A percentile compares a stretch with the other conserved stretches of the same genome.
These are phyloP conservation scores for Oophaga pumilio DNA, from an alignment of 2,113 vertebrate species.

Conservation along the genomic window DNA sequence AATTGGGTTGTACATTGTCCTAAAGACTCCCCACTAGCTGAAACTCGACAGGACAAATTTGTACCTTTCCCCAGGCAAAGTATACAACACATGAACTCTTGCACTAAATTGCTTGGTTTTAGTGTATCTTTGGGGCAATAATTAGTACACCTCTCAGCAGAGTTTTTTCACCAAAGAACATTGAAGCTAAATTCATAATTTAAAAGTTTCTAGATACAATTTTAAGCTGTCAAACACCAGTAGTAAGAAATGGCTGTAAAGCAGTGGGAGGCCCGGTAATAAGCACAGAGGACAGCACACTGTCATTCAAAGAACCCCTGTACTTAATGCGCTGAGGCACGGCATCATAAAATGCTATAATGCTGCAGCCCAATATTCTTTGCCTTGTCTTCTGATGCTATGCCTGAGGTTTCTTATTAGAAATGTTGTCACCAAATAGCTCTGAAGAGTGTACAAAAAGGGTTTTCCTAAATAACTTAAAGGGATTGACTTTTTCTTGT, in stretches of 20 bases:
- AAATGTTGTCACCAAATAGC: neutral
- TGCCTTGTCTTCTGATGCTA: neutral
- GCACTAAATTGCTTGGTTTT: too few species aligned
- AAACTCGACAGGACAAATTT: too few species aligned
- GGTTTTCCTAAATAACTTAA: neutral
- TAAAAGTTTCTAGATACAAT: neutral
- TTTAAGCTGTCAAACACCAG: neutral
- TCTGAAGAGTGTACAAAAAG: neutral
- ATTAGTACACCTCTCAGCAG: neutral
- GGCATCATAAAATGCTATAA: neutral
- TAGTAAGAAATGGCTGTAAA: slow-evolving; percentile 6
- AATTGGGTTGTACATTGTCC: too few species aligned
- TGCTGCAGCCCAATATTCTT: neutral
- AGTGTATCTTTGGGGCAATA: too few species aligned
- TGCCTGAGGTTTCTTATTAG: neutral
- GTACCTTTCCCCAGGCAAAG: too few species aligned
- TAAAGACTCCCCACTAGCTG: too few species aligned
- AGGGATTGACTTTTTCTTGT: neutral
- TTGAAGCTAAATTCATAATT: neutral
- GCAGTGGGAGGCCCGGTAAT: neutral
- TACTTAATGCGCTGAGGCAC: neutral
- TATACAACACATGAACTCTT: too few species aligned
- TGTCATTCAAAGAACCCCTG: neutral
- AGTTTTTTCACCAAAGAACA: neutral
- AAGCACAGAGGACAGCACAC: neutral